A percentile compares a stretch with the other conserved stretches of the same genome.
These are phyloP conservation scores for Tautogolabrus adspersus DNA, from an alignment of 2,113 vertebrate species.

Conservation along the genomic window DNA sequence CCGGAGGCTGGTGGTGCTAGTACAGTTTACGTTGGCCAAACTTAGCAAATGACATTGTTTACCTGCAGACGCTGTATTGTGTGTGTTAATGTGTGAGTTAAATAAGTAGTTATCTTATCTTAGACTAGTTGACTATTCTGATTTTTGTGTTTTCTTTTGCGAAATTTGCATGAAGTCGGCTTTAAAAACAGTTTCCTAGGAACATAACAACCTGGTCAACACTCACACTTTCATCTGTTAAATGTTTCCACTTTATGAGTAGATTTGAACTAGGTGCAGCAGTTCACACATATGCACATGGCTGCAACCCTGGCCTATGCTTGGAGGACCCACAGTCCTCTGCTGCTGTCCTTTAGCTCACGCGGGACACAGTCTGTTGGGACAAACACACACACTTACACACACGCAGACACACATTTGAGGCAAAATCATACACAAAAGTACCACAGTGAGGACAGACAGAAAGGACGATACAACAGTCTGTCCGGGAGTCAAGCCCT, in stretches of 20 bases:
- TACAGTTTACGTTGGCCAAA: no score
- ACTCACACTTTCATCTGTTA: not conserved
- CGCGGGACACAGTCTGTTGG: constrained; percentile 71
- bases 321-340: constrained; percentile 62
- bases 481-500: constrained; percentile 61
- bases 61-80: no score
- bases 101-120: no score
- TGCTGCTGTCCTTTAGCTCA: constrained; percentile 65
- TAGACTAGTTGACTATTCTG: no score
- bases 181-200: not conserved
- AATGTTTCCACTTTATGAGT: constrained; percentile 14
- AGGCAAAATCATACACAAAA: constrained; percentile 23
- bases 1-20: no score
- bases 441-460: constrained; percentile 52
- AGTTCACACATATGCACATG: constrained; percentile 35
- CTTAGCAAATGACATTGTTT: no score
- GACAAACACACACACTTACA: constrained; percentile 55
- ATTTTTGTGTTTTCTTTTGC: no score
- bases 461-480: constrained; percentile 50
- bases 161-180: no score
- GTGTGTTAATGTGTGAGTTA: no score
- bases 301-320: constrained; percentile 42
- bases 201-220: not conserved
- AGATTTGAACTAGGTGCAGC: constrained; percentile 13
- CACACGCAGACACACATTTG: not conserved